Conservation (phyloP, 1,140 invertebrate genomes). For the Orchesella cincta region DNA sequence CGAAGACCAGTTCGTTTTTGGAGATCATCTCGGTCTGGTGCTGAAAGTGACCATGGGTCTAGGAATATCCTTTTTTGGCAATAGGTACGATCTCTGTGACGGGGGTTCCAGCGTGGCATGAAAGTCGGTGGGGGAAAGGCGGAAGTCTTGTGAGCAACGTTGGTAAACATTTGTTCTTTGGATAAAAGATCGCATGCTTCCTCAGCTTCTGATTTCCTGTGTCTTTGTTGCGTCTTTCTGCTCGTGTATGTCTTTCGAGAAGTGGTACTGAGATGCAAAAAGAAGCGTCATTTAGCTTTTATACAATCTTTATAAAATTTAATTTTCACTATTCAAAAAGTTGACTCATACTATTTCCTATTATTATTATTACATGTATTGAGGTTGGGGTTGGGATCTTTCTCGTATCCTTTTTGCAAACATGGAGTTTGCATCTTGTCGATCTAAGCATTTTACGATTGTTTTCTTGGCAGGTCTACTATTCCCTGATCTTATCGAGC, state of each 20-base stretch:
- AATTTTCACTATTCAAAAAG: too few relatives aligned
- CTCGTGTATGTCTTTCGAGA: too few relatives aligned
- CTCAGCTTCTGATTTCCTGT: too few relatives aligned
- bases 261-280: too few relatives aligned
- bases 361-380: too few relatives aligned
- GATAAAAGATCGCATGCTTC: neutral
- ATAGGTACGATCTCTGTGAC: neutral
- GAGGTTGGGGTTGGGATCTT: neutral
- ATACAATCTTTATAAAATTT: too few relatives aligned
- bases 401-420: neutral
- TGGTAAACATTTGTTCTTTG: neutral
- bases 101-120: conserved; percentile 21
- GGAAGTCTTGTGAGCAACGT: neutral
- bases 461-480: neutral
- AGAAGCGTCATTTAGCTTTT: too few relatives aligned
- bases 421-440: conserved; percentile 12
- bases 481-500: neutral
- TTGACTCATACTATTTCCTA: too few relatives aligned
- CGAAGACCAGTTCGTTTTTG: neutral
- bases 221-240: neutral
- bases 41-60: neutral
- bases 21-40: neutral
- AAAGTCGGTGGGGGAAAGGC: neutral
- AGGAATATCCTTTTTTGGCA: neutral
- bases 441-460: neutral